Percentiles rank a stretch among this genome's conserved stretches.
Conservation (phyloP, 2,888 invertebrate species). For the Ormyrus rosae region DNA sequence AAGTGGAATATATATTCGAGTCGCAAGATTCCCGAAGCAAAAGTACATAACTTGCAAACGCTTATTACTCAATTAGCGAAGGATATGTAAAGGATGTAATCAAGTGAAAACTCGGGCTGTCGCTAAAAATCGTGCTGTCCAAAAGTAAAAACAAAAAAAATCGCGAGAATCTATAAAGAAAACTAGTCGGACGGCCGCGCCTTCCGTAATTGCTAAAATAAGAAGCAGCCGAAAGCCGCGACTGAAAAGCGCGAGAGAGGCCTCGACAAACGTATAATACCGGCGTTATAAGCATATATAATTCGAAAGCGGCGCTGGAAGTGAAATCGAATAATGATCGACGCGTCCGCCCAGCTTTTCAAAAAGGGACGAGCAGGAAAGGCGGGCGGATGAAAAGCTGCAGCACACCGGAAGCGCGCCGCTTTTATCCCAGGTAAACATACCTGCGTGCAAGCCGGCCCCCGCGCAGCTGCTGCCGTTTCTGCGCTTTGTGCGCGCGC, state of each 20-base stretch:
- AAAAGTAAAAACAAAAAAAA: not conserved
- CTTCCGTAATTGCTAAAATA: conserved; percentile 7
- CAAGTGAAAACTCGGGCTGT: conserved; percentile 27
- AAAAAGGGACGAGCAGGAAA: not conserved
- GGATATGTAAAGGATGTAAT: conserved; percentile 23
- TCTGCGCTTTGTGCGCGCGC: not conserved
- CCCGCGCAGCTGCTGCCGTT: not conserved
- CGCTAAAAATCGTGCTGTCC: not conserved
- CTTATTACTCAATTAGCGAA: not conserved
- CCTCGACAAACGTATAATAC: not conserved
- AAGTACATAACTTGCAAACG: no score
- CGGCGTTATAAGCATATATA: not conserved
- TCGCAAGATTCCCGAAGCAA: no score
- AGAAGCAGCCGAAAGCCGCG: not conserved
- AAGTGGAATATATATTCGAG: no score
- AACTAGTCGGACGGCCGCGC: not conserved
- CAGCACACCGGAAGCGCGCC: not conserved
- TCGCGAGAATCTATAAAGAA: not conserved
- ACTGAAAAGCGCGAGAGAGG: not conserved
- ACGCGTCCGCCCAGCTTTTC: not conserved
- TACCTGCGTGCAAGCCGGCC: not conserved
- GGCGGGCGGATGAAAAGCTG: not conserved
- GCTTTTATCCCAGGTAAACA: conserved; percentile 10
- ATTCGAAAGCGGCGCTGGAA: conserved; percentile 10
- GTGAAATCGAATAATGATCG: conserved; percentile 6